Evolutionary conservation across 2,797 vertebrate species (phyloP).

Genomic region (Mionectes olivaceus): DNA sequence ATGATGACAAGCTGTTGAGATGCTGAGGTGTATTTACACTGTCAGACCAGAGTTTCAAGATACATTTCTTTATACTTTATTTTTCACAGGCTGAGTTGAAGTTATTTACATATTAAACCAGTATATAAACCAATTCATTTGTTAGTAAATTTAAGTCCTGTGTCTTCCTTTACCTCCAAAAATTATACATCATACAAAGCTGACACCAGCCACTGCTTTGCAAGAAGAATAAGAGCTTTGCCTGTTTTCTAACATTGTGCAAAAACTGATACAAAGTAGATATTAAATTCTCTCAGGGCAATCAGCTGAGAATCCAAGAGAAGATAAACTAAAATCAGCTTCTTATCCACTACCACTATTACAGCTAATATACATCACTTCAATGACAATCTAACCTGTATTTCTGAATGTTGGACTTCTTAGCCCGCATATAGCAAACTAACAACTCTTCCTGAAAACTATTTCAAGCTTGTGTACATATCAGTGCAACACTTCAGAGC

Average conservation of each 20-base stretch:
- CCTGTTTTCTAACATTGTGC: background rate
- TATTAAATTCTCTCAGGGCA: background rate
- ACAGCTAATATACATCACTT: background rate
- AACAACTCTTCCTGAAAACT: background rate
- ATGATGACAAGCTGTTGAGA: background rate
- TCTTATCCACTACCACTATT: background rate
- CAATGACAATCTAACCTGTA: background rate
- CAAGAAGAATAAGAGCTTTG: background rate
- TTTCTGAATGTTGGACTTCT: background rate
- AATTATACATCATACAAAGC: background rate
- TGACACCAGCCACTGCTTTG: background rate
- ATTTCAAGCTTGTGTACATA: background rate
- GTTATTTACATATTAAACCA: background rate
- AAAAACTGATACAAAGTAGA: background rate
- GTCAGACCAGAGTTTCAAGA: background rate
- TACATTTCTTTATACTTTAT: background rate
- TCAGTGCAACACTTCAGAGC: background rate
- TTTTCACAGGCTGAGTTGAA: background rate
- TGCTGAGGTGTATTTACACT: background rate
- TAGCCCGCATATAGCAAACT: background rate
- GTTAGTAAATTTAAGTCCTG: background rate
- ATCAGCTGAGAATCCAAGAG: background rate
- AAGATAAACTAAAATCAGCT: background rate
- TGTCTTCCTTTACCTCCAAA: background rate
- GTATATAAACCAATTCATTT: background rate